Evolutionary conservation across 2,113 vertebrate species (phyloP).

Genomic region (Leuciscus idus): DNA sequence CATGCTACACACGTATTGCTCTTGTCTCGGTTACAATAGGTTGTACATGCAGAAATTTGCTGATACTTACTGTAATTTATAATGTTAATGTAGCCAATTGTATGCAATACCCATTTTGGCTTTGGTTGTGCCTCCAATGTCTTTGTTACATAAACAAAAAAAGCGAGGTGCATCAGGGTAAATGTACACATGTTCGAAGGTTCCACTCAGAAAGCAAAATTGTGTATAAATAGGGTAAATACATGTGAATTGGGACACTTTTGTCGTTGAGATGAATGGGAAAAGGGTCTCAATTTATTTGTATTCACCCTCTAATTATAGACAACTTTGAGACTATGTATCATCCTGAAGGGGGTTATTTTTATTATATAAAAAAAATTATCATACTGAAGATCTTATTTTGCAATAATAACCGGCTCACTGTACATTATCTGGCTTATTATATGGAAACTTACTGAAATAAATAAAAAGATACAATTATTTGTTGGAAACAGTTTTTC

Average conservation of each 20-base stretch:
- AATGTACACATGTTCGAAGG: not conserved
- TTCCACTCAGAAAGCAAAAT: not conserved
- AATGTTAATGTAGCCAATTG: slow-evolving; percentile 13
- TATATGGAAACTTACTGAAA: not conserved
- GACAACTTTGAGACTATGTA: not conserved
- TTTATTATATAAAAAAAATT: no score
- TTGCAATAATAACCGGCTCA: not conserved
- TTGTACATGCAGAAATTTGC: not conserved
- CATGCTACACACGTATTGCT: not conserved
- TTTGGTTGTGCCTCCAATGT: not conserved
- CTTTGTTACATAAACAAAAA: not conserved
- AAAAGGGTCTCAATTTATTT: not conserved
- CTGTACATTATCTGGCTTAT: not conserved
- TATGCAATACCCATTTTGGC: not conserved
- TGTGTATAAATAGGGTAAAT: not conserved
- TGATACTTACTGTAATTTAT: not conserved
- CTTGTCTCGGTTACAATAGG: not conserved
- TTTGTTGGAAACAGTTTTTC: not conserved
- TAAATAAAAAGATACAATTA: not conserved
- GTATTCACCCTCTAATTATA: not conserved
- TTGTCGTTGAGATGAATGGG: not conserved
- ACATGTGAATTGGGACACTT: not conserved
- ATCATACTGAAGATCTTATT: not conserved
- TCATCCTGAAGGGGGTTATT: not conserved
- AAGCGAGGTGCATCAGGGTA: not conserved